Evolutionary conservation across 2,113 vertebrate genomes (phyloP), one percentile per base, ranked within the genome.

Genomic region (Erpornis zantholeuca): DNA sequence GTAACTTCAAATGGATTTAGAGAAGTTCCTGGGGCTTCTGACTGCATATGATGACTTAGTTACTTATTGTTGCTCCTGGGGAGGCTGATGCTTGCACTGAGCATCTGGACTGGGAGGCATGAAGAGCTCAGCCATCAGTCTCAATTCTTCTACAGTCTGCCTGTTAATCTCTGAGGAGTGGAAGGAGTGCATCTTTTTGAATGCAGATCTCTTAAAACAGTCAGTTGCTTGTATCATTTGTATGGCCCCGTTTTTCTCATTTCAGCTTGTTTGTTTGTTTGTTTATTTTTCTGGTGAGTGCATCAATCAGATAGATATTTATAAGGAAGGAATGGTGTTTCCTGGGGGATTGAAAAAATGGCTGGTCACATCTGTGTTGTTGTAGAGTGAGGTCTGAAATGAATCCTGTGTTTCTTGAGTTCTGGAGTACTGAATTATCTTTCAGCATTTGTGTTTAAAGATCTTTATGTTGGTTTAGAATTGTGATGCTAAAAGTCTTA

Each of bases 91-190:
- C 63, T 90, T 86, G 63, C 81, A 80, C 68, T 59, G 68, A 96
- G 79, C 88, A 90, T 93, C 71, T 94, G 90, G 82, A 71, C 60
- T 15, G 10, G 27, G 63, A 96, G 59, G 84, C 71, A 42, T 24
- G 85, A 66, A 87, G 73, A 91, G 54, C 63, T 90, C 78, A 82
- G 65, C 92, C 88, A 86, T 94, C 87, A 94, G 72, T 86, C 79
- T 87, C 90, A 85, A 57, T 84, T 89, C 54, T 88, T 88, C 52
- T 83, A 2, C 56, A 76, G 65, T 72, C 66, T 94, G 84, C 61
- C 68, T 70, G 33, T 82, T 87, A 80, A 63, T 95, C 53, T 86
- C 57, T 71, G 52, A 80, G 82, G 47, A 70, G 31, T 76, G 82
- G 50, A 76, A 64, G 0, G 1, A 84, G 33, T 66, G 56, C 42